Percentiles rank a stretch among this genome's conserved stretches.
phyloP scores from a whole-genome alignment of 2,888 invertebrate genomes.

The Brenthis hecate region DNA sequence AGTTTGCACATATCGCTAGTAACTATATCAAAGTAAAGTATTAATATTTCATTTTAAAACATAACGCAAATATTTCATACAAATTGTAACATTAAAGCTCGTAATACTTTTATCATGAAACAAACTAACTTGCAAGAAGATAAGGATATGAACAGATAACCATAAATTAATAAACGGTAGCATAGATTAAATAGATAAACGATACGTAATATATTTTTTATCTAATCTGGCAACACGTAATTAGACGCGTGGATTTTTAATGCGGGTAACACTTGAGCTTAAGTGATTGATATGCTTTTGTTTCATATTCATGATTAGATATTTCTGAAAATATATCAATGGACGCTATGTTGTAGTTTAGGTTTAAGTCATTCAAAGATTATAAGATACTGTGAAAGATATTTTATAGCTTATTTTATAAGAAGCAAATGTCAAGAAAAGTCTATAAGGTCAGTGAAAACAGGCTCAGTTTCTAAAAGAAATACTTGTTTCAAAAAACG shows the following conservation, averaged over 20 bases:
- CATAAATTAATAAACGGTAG: conserved; percentile 45
- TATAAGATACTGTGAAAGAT: too few relatives aligned
- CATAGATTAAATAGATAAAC: conserved; percentile 38
- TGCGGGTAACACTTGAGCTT: conserved; percentile 39
- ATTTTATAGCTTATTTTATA: too few relatives aligned
- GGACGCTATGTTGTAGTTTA: too few relatives aligned
- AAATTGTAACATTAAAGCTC: not conserved
- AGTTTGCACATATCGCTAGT: too few relatives aligned
- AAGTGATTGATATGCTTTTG: not conserved
- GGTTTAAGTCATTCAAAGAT: too few relatives aligned
- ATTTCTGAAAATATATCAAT: not conserved
- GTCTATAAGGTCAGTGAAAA: too few relatives aligned
- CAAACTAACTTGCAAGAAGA: not conserved
- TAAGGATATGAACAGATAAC: conserved; percentile 43
- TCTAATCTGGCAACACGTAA: conserved; percentile 74
- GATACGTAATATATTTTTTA: conserved; percentile 40
- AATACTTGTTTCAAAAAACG: too few relatives aligned
- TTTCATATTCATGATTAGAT: conserved; percentile 3
- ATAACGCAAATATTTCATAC: not conserved
- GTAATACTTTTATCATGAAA: not conserved
- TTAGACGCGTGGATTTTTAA: conserved; percentile 63
- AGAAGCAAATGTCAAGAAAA: too few relatives aligned
- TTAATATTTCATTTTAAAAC: too few relatives aligned
- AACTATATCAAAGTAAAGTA: too few relatives aligned
- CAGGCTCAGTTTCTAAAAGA: too few relatives aligned